phyloP scores from a whole-genome alignment of 2,113 vertebrate genomes.

The Synchiropus splendidus region DNA sequence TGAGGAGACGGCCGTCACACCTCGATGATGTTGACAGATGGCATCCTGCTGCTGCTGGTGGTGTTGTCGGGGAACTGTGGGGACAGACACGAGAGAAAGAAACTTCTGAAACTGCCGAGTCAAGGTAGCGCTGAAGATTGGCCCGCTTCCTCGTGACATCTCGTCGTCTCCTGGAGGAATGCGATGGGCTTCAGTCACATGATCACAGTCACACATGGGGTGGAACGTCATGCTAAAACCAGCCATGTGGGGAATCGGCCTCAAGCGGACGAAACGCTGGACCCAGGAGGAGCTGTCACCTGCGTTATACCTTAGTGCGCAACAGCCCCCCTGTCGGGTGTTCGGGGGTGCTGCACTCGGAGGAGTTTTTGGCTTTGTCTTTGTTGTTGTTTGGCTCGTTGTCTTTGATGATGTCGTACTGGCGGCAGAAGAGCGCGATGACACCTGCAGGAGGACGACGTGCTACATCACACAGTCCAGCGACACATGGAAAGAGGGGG shows the following conservation, averaged over 20 bases:
- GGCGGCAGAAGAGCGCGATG: constrained; percentile 89
- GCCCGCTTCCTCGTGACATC: too few species aligned
- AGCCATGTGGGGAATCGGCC: constrained; percentile 10
- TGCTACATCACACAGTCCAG: not conserved
- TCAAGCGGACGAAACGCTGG: constrained; percentile 32
- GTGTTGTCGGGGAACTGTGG: constrained; percentile 61
- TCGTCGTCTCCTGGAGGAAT: too few species aligned
- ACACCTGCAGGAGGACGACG: constrained; percentile 71
- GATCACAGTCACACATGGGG: too few species aligned
- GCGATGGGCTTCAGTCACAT: too few species aligned
- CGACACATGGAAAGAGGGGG: too few species aligned
- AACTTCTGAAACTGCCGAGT: constrained; percentile 8
- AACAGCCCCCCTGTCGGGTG: constrained; percentile 85
- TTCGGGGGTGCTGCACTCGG: constrained; percentile 91
- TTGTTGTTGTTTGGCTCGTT: constrained; percentile 93
- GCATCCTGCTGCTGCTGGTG: constrained; percentile 57
- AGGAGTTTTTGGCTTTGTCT: constrained; percentile 88
- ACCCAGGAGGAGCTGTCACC: constrained; percentile 60
- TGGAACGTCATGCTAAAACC: constrained; percentile 19
- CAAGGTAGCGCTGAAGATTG: not conserved
- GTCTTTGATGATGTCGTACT: constrained; percentile 94
- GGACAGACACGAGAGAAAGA: constrained; percentile 21
- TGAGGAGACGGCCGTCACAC: constrained; percentile 62
- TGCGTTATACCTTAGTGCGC: constrained; percentile 83
- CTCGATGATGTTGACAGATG: constrained; percentile 68